Percentiles rank a stretch among this genome's conserved stretches.
Evolutionary conservation across 2,113 vertebrate species (phyloP).

Genomic region (Atherinomorus stipes): DNA sequence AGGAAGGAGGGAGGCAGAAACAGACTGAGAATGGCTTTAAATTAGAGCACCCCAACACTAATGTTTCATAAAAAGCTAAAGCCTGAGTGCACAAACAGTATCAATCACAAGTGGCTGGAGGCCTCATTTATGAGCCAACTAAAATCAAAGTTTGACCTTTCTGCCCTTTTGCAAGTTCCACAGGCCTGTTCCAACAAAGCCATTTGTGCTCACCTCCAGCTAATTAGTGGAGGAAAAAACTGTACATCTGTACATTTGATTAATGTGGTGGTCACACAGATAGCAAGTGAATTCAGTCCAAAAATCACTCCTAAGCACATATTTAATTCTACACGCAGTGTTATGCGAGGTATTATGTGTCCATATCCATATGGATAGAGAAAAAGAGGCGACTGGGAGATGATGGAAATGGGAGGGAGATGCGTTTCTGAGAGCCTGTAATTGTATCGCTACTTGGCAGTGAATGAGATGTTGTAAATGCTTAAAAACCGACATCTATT

Average conservation of each 20-base stretch:
- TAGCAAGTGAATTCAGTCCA: slow-evolving; percentile 4
- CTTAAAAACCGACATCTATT: slow-evolving; percentile 42
- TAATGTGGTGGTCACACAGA: slow-evolving; percentile 53
- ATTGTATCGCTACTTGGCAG: slow-evolving; percentile 58
- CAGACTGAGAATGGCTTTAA: slow-evolving; percentile 38
- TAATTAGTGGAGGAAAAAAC: slow-evolving; percentile 63
- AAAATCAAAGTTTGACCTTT: slow-evolving; percentile 61
- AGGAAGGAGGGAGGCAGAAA: slow-evolving; percentile 37
- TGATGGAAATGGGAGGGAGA: slow-evolving; percentile 22
- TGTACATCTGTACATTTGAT: slow-evolving; percentile 64
- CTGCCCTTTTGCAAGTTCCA: slow-evolving; percentile 10
- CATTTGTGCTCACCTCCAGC: slow-evolving; percentile 55
- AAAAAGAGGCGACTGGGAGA: slow-evolving; percentile 4
- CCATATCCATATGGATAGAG: slow-evolving; percentile 13
- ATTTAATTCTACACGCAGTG: not conserved
- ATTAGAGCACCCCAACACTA: slow-evolving; percentile 49
- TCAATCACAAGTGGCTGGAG: slow-evolving; percentile 67
- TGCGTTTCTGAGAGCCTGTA: slow-evolving; percentile 38
- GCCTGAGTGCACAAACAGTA: slow-evolving; percentile 51
- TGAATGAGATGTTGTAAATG: slow-evolving; percentile 30
- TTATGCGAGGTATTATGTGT: slow-evolving; percentile 19
- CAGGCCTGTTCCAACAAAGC: slow-evolving; percentile 38
- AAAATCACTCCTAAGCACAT: slow-evolving; percentile 24
- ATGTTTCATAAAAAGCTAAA: slow-evolving; percentile 62
- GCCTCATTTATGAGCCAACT: slow-evolving; percentile 65